These are phyloP conservation scores for Orcinus orca DNA, from an alignment of 2,113 vertebrate genomes.

Conservation along the genomic window DNA sequence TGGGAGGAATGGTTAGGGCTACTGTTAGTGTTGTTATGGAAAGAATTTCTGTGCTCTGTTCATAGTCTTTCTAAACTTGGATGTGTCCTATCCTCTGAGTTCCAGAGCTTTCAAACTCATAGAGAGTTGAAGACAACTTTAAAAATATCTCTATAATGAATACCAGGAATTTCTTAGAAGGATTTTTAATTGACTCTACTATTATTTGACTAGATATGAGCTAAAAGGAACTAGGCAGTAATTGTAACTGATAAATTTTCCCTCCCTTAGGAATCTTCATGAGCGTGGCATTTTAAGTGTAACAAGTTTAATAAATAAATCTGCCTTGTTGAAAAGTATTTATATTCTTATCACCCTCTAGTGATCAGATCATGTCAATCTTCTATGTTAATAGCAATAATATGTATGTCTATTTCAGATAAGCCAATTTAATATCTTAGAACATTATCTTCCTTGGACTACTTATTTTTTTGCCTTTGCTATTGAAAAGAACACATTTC, in stretches of 20 bases:
- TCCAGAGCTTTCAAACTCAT: neutral
- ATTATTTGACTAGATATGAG: neutral
- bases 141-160: neutral
- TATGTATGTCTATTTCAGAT: neutral
- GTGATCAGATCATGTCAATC: neutral
- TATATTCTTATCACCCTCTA: neutral
- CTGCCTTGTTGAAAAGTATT: neutral
- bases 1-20: too few species aligned
- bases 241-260: neutral
- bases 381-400: neutral
- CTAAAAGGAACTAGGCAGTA: neutral
- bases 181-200: neutral
- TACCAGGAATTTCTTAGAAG: neutral
- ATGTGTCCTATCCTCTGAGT: neutral
- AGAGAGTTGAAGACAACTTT: neutral
- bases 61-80: neutral
- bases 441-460: neutral
- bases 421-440: neutral
- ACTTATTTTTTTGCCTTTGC: neutral
- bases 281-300: neutral
- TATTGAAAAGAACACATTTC: neutral
- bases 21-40: neutral
- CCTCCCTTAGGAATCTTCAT: neutral
- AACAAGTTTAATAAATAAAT: slow-evolving; percentile 11
- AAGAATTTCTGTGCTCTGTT: neutral